Conservation (phyloP, 92 coral and sea anemone genomes). For the Meandrina meandrites region DNA sequence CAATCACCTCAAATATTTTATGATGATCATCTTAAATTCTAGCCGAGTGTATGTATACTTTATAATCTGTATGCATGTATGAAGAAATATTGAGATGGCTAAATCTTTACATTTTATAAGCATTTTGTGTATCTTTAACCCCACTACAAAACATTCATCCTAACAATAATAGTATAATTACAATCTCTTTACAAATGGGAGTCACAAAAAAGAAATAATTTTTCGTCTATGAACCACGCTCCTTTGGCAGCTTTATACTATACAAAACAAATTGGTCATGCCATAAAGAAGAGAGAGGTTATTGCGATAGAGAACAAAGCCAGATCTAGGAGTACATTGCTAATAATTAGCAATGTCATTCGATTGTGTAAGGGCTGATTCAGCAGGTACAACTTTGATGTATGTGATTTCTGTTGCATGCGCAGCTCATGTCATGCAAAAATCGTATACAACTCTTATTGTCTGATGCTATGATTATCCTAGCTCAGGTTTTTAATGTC, state of each 20-base stretch:
- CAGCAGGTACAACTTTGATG: too few species aligned
- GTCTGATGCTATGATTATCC: too few species aligned
- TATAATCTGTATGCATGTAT: conserved; percentile 20
- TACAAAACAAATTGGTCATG: not conserved
- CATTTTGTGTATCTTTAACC: not conserved
- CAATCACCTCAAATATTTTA: conserved; percentile 3
- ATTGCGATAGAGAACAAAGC: not conserved
- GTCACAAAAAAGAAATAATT: not conserved
- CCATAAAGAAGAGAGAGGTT: not conserved
- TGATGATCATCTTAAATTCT: not conserved
- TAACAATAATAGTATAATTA: not conserved
- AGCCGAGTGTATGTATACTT: not conserved
- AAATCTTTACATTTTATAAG: not conserved
- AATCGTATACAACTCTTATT: too few species aligned
- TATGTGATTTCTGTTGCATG: too few species aligned
- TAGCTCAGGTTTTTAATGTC: too few species aligned
- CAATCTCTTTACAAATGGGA: conserved; percentile 14
- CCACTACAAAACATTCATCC: not conserved
- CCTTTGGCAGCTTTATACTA: not conserved
- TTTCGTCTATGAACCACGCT: conserved; percentile 1
- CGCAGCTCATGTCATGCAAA: not conserved
- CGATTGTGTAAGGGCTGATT: too few species aligned
- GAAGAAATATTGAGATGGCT: not conserved
- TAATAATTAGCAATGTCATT: not conserved
- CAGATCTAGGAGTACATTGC: not conserved